These are phyloP conservation scores for Cephus spinipes DNA, from an alignment of 2,888 invertebrate species.

Conservation along the genomic window DNA sequence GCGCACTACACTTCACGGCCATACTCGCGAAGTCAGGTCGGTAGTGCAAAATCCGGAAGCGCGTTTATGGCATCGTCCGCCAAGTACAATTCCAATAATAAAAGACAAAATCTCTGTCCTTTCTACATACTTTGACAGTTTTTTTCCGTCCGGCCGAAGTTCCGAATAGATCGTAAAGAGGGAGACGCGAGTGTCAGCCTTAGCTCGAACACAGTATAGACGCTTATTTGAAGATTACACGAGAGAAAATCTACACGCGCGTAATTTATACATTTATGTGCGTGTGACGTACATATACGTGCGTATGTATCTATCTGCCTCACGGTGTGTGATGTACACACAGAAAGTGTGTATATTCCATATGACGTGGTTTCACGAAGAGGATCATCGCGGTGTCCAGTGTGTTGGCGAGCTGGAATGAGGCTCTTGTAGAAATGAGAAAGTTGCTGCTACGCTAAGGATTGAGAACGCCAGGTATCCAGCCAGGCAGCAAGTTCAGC, in stretches of 20 bases:
- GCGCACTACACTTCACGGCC: constrained; percentile 19
- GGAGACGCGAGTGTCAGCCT: not conserved
- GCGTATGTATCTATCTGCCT: not conserved
- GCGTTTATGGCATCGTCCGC: not conserved
- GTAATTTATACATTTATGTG: not conserved
- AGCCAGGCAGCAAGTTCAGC: not conserved
- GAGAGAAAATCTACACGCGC: not conserved
- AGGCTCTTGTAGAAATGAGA: constrained; percentile 51
- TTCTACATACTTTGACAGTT: not conserved
- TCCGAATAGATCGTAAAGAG: not conserved
- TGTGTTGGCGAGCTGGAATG: constrained; percentile 20
- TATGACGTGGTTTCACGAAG: not conserved
- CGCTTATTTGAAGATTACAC: not conserved
- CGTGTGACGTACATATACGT: not conserved
- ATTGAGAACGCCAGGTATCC: not conserved
- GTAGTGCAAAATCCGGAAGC: constrained; percentile 42
- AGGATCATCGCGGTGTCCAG: not conserved
- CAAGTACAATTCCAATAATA: not conserved
- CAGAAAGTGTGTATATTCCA: not conserved
- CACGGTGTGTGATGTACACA: not conserved
- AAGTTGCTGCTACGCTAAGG: constrained; percentile 35
- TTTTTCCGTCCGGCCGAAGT: not conserved
- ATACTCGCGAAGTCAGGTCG: constrained; percentile 37
- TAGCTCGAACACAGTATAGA: not conserved
- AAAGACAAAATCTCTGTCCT: not conserved